phyloP scores from a whole-genome alignment of 2,888 invertebrate species.

The Cepaea hortensis region DNA sequence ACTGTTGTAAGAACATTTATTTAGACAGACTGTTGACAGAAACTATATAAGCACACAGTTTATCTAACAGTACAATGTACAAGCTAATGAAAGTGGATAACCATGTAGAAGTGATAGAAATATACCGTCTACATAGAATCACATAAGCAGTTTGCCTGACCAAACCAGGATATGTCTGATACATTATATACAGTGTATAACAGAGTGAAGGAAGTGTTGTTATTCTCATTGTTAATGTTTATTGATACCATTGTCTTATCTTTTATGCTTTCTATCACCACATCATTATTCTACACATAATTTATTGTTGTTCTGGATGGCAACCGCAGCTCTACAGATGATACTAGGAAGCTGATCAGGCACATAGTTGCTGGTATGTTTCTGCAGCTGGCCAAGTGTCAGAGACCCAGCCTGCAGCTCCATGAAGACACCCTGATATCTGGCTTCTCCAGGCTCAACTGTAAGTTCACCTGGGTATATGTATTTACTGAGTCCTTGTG shows the following conservation, averaged over 20 bases:
- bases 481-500: too few species aligned
- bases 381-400: neutral
- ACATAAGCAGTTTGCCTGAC: too few species aligned
- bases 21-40: too few species aligned
- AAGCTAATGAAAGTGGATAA: too few species aligned
- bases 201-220: too few species aligned
- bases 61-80: too few species aligned
- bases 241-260: neutral
- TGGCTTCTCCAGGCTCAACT: conserved; percentile 23
- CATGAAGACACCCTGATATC: neutral
- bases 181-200: too few species aligned
- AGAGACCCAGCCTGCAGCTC: neutral
- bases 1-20: too few species aligned
- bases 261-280: neutral
- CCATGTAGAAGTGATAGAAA: too few species aligned
- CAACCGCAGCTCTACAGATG: neutral
- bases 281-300: neutral
- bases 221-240: neutral
- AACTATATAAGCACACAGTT: too few species aligned
- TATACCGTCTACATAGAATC: too few species aligned
- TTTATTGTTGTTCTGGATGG: neutral
- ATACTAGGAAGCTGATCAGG: neutral
- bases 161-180: too few species aligned
- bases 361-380: conserved; percentile 17
- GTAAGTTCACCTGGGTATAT: neutral